Evolutionary conservation across 2,888 invertebrate species (phyloP).

Genomic region (Sphaerophoria rueppellii): DNA sequence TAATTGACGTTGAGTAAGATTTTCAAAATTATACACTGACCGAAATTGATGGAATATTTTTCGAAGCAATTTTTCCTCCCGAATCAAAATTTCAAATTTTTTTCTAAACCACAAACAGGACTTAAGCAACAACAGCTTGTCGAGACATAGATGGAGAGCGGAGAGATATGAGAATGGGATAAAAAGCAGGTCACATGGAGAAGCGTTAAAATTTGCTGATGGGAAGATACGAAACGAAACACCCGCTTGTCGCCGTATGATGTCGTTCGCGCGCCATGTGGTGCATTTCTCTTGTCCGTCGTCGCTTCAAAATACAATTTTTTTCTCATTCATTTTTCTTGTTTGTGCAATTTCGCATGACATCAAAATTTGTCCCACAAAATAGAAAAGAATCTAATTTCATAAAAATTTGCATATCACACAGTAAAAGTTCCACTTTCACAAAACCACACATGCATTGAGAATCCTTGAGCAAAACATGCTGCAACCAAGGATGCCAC

Average conservation of each 20-base stretch:
- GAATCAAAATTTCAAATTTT: too few relatives aligned
- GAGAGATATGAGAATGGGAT: background rate
- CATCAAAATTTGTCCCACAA: constrained; percentile 46
- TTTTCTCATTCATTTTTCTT: background rate
- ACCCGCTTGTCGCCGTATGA: background rate
- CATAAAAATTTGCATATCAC: constrained; percentile 64
- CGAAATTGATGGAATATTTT: too few relatives aligned
- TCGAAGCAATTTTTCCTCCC: too few relatives aligned
- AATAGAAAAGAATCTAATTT: constrained; percentile 50
- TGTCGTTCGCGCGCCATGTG: constrained; percentile 11
- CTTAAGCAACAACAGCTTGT: background rate
- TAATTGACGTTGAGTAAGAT: too few relatives aligned
- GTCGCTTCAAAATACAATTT: constrained; percentile 23
- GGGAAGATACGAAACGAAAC: background rate
- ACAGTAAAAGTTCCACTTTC: constrained; percentile 26
- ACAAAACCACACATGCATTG: constrained; percentile 33
- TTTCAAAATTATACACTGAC: too few relatives aligned
- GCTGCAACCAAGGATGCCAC: constrained; percentile 38
- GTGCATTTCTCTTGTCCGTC: background rate
- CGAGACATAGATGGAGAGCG: background rate
- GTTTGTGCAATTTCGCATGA: constrained; percentile 18
- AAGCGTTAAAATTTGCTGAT: background rate
- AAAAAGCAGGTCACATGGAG: constrained; percentile 15
- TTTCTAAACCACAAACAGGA: too few relatives aligned
- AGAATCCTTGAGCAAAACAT: constrained; percentile 9